Evolutionary conservation across 1,140 invertebrate genomes (phyloP).

Genomic region (Physella acuta): DNA sequence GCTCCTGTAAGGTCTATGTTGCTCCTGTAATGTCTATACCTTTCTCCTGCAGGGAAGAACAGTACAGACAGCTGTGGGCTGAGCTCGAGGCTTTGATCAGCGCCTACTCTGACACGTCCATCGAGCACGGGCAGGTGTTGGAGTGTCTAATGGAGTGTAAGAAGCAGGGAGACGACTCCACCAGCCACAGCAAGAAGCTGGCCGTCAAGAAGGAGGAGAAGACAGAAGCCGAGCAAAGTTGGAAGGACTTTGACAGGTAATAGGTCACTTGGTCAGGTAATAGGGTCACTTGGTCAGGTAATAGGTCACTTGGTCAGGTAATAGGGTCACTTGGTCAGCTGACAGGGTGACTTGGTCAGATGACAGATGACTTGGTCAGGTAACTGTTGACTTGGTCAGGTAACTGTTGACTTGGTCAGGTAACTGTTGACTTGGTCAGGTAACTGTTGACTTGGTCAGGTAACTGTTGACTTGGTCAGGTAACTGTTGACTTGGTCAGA

Average conservation of each 20-base stretch:
- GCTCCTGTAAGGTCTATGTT: too few species aligned
- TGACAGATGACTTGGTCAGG: too few species aligned
- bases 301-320: not conserved
- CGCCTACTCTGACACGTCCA: slow-evolving; percentile 70
- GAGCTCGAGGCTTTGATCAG: slow-evolving; percentile 84
- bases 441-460: too few species aligned
- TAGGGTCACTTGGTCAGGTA: not conserved
- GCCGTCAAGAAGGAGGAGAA: slow-evolving; percentile 63
- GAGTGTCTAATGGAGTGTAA: slow-evolving; percentile 82
- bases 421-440: too few species aligned
- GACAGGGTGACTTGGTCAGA: too few species aligned
- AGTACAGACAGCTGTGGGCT: slow-evolving; percentile 85
- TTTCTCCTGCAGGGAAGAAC: slow-evolving; percentile 79
- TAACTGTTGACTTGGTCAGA: too few species aligned
- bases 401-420: too few species aligned
- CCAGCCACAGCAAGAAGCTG: slow-evolving; percentile 46
- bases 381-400: too few species aligned
- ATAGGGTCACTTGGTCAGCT: not conserved
- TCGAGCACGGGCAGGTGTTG: slow-evolving; percentile 76
- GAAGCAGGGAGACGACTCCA: slow-evolving; percentile 57
- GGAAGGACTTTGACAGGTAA: slow-evolving; percentile 67
- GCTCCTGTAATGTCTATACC: too few species aligned
- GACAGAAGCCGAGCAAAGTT: slow-evolving; percentile 66
- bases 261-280: not conserved
- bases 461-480: too few species aligned